A percentile compares a stretch with the other conserved stretches of the same genome.
Evolutionary conservation across 2,888 invertebrate genomes (phyloP).

Genomic region (Clunio marinus): DNA sequence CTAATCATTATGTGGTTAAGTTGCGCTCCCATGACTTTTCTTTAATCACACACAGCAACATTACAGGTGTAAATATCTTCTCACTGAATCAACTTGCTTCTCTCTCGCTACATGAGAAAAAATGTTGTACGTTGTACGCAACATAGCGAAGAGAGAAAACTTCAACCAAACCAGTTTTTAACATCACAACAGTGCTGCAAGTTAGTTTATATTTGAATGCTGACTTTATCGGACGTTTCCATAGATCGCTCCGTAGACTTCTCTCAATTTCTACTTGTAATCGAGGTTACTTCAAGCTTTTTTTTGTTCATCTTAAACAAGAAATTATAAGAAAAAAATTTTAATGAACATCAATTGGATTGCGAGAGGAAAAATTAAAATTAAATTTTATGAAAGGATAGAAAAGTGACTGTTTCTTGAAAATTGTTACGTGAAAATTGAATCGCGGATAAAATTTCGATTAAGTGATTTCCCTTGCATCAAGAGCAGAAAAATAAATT

Average conservation of each 20-base stretch:
- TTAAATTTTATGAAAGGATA: too few relatives aligned
- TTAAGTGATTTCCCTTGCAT: too few relatives aligned
- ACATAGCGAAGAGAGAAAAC: conserved; percentile 15
- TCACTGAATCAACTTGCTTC: neutral
- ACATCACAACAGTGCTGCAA: neutral
- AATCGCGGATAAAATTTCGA: neutral
- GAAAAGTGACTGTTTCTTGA: too few relatives aligned
- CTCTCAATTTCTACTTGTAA: neutral
- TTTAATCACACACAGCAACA: neutral
- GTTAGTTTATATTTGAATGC: conserved; percentile 25
- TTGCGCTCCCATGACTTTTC: conserved; percentile 5
- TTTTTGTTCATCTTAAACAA: neutral
- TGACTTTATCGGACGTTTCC: conserved; percentile 16
- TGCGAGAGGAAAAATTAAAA: neutral
- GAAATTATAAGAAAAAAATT: conserved; percentile 30
- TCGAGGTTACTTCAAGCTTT: conserved; percentile 27
- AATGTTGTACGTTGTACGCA: neutral
- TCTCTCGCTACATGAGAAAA: neutral
- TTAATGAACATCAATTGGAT: neutral
- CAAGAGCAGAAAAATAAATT: neutral
- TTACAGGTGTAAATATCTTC: conserved; percentile 16
- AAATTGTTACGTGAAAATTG: neutral
- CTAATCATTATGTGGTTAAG: conserved; percentile 19
- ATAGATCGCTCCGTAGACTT: conserved; percentile 3
- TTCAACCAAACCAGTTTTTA: neutral